Base-by-base conservation (phyloP, 2,888 invertebrate species). In the Pterostichus niger region DNA sequence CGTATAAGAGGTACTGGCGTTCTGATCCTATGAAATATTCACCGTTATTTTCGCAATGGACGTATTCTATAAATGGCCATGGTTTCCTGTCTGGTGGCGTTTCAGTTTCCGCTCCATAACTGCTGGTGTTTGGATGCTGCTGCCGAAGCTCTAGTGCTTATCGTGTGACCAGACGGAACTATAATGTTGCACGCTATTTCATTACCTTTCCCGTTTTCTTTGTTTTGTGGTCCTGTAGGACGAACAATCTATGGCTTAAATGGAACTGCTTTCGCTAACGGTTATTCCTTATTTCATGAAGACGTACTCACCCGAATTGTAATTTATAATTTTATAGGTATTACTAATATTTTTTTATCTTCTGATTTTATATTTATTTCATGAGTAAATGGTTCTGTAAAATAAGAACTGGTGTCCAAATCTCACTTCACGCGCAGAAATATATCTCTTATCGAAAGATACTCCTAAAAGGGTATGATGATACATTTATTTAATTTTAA, bases 31-130 rank as follows among this genome's bases (percentile, higher is more conserved):
- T 86, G 86, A 86, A 86, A 86, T 85, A 86, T 86, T 86, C 86
- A 86, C 84, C 75, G 79, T 85, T 85, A 84, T 84, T 84, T 83
- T 83, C 33, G 78, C 64, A 56, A 82, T 85, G 84, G 85, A 78
- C 31, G 86, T 86, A 86, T 86, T 86, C 86, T 86, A 86, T 86
- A 86, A 87, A 87, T 86, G 86, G 85, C 86, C 86, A 84, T 86
- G 46, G 79, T 86, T 86, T 86, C 87, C 85, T 84, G 84, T 85
- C 76, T 85, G 85, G 46, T 49, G 85, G 85, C 86, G 85, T 87
- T 87, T 86, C 85, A 86, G 86, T 86, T 87, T 87, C 87, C 87
- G 87, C 86, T 85, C 84, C 85, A 85, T 87, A 87, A 87, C 86
- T 83, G 84, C 82, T 75, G 84, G 44, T 71, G 71, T 71, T 71